phyloP scores from a whole-genome alignment of 2,888 invertebrate genomes.

The Eilema depressum region DNA sequence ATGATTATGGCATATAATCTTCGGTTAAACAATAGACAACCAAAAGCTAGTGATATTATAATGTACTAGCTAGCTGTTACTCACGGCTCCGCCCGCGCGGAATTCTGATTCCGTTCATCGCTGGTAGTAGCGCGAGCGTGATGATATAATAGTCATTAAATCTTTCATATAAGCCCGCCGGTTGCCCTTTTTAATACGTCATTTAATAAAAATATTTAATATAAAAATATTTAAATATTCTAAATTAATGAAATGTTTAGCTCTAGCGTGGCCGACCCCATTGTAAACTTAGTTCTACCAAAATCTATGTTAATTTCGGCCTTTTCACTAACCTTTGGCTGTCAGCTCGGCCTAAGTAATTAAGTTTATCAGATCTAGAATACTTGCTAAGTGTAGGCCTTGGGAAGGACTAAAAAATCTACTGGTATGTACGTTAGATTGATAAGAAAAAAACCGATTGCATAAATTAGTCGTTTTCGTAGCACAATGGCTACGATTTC shows the following conservation, averaged over 20 bases:
- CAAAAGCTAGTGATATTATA: no score
- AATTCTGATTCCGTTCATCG: no score
- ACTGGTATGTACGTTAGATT: background rate
- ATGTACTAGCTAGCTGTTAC: no score
- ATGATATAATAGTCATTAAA: no score
- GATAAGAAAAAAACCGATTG: background rate
- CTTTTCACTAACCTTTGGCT: slow-evolving; percentile 41
- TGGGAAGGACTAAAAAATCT: slow-evolving; percentile 21
- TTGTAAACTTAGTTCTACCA: background rate
- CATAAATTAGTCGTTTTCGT: background rate
- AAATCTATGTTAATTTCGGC: slow-evolving; percentile 43
- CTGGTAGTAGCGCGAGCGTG: no score
- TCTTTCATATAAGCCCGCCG: no score
- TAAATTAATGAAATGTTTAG: background rate
- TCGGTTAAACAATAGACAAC: no score
- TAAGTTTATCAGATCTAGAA: slow-evolving; percentile 45
- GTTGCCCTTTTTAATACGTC: no score
- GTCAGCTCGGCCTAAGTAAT: slow-evolving; percentile 36
- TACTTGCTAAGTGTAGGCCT: slow-evolving; percentile 23
- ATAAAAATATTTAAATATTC: no score
- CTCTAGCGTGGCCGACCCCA: background rate
- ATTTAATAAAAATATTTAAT: no score
- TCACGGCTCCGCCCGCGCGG: no score
- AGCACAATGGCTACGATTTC: slow-evolving; percentile 3
- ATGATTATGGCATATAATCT: no score